Conservation (phyloP, 1,140 invertebrate genomes). For the Drosophila triauraria region DNA sequence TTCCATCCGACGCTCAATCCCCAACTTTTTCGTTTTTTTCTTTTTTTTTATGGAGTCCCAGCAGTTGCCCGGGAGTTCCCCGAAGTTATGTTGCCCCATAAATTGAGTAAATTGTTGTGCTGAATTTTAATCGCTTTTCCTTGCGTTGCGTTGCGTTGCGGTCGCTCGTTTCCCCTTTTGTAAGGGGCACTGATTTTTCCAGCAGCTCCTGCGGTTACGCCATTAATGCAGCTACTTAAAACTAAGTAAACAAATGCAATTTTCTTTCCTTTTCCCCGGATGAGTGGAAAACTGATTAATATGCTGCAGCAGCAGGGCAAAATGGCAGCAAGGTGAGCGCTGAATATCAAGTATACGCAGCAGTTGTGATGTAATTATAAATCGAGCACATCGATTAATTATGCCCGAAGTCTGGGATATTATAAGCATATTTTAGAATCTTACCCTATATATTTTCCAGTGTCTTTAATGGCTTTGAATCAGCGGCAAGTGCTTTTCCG, state of each 20-base stretch:
- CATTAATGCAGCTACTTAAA: constrained; percentile 40
- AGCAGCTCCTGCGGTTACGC: background rate
- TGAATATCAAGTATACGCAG: constrained; percentile 10
- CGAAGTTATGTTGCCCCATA: constrained; percentile 74
- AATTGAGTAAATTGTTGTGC: constrained; percentile 77
- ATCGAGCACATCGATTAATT: constrained; percentile 12
- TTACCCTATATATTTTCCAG: background rate
- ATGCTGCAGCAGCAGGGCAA: constrained; percentile 1
- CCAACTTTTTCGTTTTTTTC: background rate
- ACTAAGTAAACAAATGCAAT: constrained; percentile 44
- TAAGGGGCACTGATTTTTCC: constrained; percentile 37
- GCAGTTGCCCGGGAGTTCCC: background rate
- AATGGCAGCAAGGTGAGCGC: background rate
- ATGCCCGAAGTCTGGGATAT: background rate
- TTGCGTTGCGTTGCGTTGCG: constrained; percentile 6
- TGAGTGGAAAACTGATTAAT: constrained; percentile 24
- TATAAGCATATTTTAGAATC: background rate
- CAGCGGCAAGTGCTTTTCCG: background rate
- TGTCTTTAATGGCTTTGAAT: background rate
- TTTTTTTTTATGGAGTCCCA: constrained; percentile 67
- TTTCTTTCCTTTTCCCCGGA: background rate
- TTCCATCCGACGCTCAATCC: background rate
- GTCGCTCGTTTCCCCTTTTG: constrained; percentile 1
- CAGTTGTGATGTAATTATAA: constrained; percentile 13
- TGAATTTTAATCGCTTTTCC: constrained; percentile 73